phyloP scores from a whole-genome alignment of 37 sponge, comb jelly and placozoan species.

The Halisarca cf. caerulea region DNA sequence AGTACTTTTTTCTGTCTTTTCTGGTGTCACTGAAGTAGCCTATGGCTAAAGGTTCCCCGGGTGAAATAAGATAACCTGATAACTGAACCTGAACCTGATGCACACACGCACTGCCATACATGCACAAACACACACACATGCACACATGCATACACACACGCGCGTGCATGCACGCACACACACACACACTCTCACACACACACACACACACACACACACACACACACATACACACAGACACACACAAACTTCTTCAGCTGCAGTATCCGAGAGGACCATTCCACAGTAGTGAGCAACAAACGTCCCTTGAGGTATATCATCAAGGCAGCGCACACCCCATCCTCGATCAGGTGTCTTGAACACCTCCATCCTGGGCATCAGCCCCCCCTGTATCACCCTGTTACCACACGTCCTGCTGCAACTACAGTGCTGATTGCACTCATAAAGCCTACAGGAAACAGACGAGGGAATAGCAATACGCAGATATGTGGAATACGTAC shows the following conservation, averaged over 20 bases:
- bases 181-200: background rate
- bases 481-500: too few species aligned
- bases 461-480: too few species aligned
- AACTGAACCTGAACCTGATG: too few species aligned
- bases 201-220: background rate
- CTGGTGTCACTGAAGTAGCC: too few species aligned
- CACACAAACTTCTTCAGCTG: constrained; percentile 57
- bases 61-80: too few species aligned
- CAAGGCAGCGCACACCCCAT: constrained; percentile 86
- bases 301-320: constrained; percentile 89
- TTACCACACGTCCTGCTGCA: constrained; percentile 78
- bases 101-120: background rate
- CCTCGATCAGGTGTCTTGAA: constrained; percentile 74
- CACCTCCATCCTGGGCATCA: constrained; percentile 71
- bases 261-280: constrained; percentile 63
- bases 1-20: too few species aligned
- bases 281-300: constrained; percentile 87
- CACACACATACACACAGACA: background rate
- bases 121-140: background rate
- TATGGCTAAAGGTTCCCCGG: too few species aligned
- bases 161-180: background rate
- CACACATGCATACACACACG: background rate
- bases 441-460: constrained; percentile 69
- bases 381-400: constrained; percentile 79
- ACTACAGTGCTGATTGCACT: constrained; percentile 76